Evolutionary conservation across 2,113 vertebrate species (phyloP).

Genomic region (Mesitornis unicolor): DNA sequence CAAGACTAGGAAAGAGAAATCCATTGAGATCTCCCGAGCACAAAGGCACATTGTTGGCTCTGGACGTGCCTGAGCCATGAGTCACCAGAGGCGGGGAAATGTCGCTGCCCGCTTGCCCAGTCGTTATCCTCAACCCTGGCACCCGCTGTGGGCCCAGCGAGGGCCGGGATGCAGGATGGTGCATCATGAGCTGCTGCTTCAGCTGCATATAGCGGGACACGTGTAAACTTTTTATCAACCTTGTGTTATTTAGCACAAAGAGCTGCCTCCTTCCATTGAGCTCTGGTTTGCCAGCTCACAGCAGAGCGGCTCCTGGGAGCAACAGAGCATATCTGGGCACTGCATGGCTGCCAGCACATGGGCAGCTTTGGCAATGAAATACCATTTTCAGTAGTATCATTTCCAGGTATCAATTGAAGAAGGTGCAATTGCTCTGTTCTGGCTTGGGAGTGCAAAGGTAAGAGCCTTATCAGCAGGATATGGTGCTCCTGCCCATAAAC

Average conservation of each 20-base stretch:
- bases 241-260: background rate
- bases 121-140: background rate
- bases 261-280: background rate
- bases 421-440: background rate
- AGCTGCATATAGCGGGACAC: rapidly evolving
- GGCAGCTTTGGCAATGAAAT: background rate
- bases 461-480: background rate
- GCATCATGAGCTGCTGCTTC: rapidly evolving
- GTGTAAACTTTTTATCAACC: background rate
- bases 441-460: background rate
- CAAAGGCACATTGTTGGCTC: slow-evolving; percentile 51
- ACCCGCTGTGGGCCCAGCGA: rapidly evolving
- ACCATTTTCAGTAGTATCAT: rapidly evolving
- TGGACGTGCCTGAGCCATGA: slow-evolving; percentile 40
- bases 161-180: rapidly evolving
- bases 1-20: slow-evolving; percentile 48
- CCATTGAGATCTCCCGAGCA: background rate
- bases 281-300: rapidly evolving
- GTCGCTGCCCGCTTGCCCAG: background rate
- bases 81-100: slow-evolving; percentile 39
- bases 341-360: rapidly evolving
- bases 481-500: background rate
- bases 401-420: background rate
- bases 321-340: background rate
- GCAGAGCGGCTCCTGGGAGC: background rate